phyloP scores from a whole-genome alignment of 2,797 vertebrate genomes.

The Pyrocephalus nanus region DNA sequence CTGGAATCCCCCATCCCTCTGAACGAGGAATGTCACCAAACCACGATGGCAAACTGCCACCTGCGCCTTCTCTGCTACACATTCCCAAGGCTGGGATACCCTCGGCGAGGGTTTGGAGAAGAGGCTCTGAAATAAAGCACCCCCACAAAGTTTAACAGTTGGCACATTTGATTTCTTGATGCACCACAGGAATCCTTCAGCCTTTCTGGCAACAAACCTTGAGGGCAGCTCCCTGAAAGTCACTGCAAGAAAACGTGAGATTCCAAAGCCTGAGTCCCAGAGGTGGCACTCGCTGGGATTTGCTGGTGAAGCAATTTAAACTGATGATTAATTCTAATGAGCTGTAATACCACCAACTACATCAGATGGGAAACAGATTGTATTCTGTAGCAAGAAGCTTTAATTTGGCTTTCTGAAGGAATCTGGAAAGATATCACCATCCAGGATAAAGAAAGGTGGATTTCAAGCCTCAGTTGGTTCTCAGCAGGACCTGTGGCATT shows the following conservation, averaged over 20 bases:
- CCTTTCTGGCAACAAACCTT: background rate
- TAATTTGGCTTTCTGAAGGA: background rate
- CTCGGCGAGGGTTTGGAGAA: background rate
- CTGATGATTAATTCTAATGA: background rate
- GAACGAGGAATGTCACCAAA: background rate
- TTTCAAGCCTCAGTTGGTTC: background rate
- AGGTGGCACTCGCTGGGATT: background rate
- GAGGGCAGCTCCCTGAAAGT: background rate
- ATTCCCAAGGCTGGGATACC: background rate
- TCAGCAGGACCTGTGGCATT: background rate
- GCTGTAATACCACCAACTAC: background rate
- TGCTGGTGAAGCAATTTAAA: background rate
- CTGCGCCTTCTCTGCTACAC: background rate
- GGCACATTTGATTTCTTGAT: rapidly evolving
- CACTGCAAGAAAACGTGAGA: background rate
- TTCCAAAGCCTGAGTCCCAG: background rate
- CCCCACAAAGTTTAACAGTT: background rate
- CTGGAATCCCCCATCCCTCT: background rate
- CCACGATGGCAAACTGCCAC: background rate
- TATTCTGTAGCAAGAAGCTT: background rate
- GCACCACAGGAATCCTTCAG: background rate
- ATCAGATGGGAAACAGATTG: background rate
- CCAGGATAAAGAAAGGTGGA: background rate
- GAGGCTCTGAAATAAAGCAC: background rate
- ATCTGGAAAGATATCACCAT: background rate